Evolutionary conservation across 2,888 invertebrate genomes (phyloP), one percentile per base, ranked within the genome.

Genomic region (Andrena haemorrhoa): DNA sequence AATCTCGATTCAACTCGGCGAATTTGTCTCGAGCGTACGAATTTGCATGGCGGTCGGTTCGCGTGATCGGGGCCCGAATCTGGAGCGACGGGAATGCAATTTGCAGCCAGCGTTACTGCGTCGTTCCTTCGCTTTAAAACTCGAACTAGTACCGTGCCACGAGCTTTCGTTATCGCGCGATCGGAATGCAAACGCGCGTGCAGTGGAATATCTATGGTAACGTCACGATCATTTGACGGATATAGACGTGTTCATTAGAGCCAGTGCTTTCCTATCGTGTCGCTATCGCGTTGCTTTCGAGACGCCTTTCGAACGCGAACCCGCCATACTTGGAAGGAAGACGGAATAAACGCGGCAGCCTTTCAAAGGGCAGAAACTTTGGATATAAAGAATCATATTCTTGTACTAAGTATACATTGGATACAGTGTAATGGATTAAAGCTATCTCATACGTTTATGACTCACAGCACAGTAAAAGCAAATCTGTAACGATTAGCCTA

Each of bases 131-230:
- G 29, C 10, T 35, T 74, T 65, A 31, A 63, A 56, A 29, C n/a
- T 41, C 6, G 16, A 31, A 26, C 66, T 23, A 12, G 49, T 61
- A 47, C 47, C 16, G 49, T 49, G 41, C 10, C 1, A 53, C 4
- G 23, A 23, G 47, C 58, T 69, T 65, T 66, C 10, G 20, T 41
- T 78, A 69, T 78, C 74, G 66, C 47, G 2, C 29, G 53, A 56
- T 56, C 66, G 68, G 68, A 68, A 73, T 66, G 73, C 31, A 64
- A 76, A 76, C 53, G 65, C 23, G 64, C 33, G 16, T 35, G 60
- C 58, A 66, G 31, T 29, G 35, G 31, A 72, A 65, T 58, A 29
- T 68, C 75, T 23, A 64, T 64, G 20, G 10, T 20, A 63, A 53
- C 63, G 63, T 49, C 33, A 47, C n/a, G 23, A n/a, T 56, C 23